Conservation (phyloP, 1,140 invertebrate genomes). For the Drosophila mayri region DNA sequence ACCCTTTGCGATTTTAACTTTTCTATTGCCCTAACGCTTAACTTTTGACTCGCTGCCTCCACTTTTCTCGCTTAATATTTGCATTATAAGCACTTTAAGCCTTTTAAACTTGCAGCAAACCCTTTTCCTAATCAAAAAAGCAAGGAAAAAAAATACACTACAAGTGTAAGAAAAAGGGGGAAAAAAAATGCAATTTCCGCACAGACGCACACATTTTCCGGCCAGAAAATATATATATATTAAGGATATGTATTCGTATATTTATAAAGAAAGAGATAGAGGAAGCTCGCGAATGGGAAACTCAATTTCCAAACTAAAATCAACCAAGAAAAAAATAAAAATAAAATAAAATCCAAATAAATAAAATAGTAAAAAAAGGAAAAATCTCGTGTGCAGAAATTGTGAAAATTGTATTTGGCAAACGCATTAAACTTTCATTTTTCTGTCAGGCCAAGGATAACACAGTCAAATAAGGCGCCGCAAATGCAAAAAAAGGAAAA, state of each 20-base stretch:
- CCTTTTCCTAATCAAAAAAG: neutral
- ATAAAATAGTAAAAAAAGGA: constrained; percentile 2
- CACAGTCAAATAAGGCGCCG: constrained; percentile 18
- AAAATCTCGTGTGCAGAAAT: constrained; percentile 44
- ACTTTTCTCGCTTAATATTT: constrained; percentile 65
- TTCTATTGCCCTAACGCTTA: constrained; percentile 43
- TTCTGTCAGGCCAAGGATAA: constrained; percentile 79
- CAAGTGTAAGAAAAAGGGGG: constrained; percentile 6
- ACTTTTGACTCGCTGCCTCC: constrained; percentile 51
- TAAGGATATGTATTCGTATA: constrained; percentile 15
- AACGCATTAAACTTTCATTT: constrained; percentile 85
- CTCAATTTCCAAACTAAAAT: constrained; percentile 73
- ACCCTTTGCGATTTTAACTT: constrained; percentile 48
- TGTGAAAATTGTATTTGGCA: constrained; percentile 83
- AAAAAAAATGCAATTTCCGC: constrained; percentile 82
- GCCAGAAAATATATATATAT: constrained; percentile 48
- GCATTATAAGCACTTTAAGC: constrained; percentile 76
- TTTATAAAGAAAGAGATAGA: constrained; percentile 28
- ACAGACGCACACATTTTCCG: constrained; percentile 84
- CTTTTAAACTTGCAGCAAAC: constrained; percentile 65
- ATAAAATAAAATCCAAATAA: constrained; percentile 12
- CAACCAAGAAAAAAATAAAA: constrained; percentile 38
- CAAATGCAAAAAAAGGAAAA: constrained; percentile 54
- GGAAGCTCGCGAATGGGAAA: constrained; percentile 47
- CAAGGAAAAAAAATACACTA: constrained; percentile 20